phyloP scores from a whole-genome alignment of 2,113 vertebrate genomes.

The Atractosteus spatula region DNA sequence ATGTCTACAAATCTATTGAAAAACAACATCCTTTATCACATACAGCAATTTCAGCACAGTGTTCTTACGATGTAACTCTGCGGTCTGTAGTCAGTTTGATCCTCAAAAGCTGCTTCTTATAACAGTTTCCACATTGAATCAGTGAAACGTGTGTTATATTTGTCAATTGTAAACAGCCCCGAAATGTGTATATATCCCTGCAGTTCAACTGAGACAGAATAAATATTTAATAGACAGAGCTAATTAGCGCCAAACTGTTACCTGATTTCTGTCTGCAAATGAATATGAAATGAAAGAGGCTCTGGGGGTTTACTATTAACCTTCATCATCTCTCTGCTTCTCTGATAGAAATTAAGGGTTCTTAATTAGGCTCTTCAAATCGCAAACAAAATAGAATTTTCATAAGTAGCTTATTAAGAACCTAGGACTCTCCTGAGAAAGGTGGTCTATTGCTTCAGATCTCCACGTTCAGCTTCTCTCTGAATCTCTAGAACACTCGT shows the following conservation, averaged over 20 bases:
- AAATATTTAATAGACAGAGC: constrained; percentile 70
- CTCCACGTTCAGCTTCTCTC: constrained; percentile 64
- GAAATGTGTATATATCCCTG: constrained; percentile 46
- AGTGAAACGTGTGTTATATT: no score
- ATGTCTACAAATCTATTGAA: no score
- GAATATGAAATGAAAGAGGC: constrained; percentile 61
- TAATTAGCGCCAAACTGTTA: constrained; percentile 80
- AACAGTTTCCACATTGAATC: no score
- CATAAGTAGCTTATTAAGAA: constrained; percentile 78
- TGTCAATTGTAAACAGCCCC: constrained; percentile 40
- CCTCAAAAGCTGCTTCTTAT: no score
- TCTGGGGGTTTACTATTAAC: constrained; percentile 68
- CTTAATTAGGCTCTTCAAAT: constrained; percentile 78
- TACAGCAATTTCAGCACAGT: no score
- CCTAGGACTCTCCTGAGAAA: constrained; percentile 59
- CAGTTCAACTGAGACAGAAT: constrained; percentile 61
- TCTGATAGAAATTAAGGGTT: constrained; percentile 68
- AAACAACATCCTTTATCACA: no score
- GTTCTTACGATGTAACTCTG: no score
- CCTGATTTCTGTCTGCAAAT: constrained; percentile 75
- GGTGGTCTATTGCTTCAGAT: constrained; percentile 66
- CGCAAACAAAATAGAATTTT: constrained; percentile 79
- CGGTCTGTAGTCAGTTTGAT: no score
- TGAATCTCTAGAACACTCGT: constrained; percentile 56
- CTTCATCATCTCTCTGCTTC: constrained; percentile 64